A percentile compares a stretch with the other conserved stretches of the same genome.
Evolutionary conservation across 2,797 vertebrate species (phyloP).

Genomic region (Martes flavigula): DNA sequence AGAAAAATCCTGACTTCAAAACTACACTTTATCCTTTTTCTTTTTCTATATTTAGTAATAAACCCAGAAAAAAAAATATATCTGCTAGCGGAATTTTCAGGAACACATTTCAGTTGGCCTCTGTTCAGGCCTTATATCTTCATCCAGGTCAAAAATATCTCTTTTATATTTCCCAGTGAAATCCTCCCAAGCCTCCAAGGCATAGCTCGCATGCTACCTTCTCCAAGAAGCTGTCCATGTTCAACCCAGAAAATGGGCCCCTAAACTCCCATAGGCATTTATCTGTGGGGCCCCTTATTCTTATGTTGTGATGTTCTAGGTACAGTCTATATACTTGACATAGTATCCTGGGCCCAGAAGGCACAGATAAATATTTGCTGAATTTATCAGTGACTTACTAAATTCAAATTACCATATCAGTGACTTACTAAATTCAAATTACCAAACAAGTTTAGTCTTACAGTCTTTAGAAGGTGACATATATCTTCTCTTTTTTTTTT

Average conservation of each 20-base stretch:
- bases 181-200: not conserved
- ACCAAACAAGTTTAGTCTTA: not conserved
- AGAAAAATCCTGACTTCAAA: conserved; percentile 56
- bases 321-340: not conserved
- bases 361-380: not conserved
- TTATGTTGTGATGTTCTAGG: not conserved
- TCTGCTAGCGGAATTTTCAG: not conserved
- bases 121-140: not conserved
- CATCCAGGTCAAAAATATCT: not conserved
- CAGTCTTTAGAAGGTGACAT: not conserved
- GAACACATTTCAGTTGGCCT: not conserved
- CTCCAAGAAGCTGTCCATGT: not conserved
- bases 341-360: not conserved
- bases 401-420: not conserved
- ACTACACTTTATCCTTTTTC: not conserved
- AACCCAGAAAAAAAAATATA: not conserved
- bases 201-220: not conserved
- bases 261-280: not conserved
- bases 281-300: not conserved
- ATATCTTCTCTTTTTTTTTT: not conserved
- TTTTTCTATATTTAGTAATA: not conserved
- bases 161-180: not conserved
- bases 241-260: not conserved
- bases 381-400: not conserved
- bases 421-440: not conserved